Evolutionary conservation across 2,113 vertebrate species (phyloP), one percentile per base, ranked within the genome.

Genomic region (Poecile atricapillus): DNA sequence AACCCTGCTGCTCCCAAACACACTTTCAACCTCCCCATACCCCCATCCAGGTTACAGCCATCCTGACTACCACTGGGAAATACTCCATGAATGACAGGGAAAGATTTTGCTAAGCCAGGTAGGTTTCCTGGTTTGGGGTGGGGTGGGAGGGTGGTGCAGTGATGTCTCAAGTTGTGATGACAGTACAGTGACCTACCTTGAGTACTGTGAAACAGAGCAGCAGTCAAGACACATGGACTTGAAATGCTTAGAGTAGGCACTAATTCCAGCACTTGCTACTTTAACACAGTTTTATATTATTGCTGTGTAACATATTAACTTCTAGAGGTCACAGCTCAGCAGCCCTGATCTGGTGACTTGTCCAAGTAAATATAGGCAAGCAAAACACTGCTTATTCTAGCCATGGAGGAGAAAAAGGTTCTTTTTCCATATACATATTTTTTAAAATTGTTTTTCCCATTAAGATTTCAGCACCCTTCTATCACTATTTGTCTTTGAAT

Each of bases 241-340:
- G 39, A 74, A 83, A 50, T 6, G 1, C 30, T 27, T 11, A 13
- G 46, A 81, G 22, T 22, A 3, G 1, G 17, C 35, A 35, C 17
- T 31, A 30, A 22, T 69, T 85, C 25, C 35, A 39, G 56, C 24
- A 28, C 64, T 83, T 89, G 24, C 21, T 69, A 28, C 5, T 33
- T 67, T 63, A 47, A 56, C 0, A 1, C 76, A 65, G 15, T 9
- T 74, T 80, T 86, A 18, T 83, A 14, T 62, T 74, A 55, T 24
- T 90, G 39, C 20, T 70, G 15, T 43, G 75, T 93, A 90, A 96
- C 37, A n/a, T 37, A 91, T 50, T 89, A 90, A 94, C 71, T 93
- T 89, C 43, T 28, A 63, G 73, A 93, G 46, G 76, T 89, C 83
- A 81, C 68, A 68, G 53, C 82, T 33, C 49, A 56, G 47, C 41